phyloP scores from a whole-genome alignment of 2,113 vertebrate genomes.

The Athene noctua region DNA sequence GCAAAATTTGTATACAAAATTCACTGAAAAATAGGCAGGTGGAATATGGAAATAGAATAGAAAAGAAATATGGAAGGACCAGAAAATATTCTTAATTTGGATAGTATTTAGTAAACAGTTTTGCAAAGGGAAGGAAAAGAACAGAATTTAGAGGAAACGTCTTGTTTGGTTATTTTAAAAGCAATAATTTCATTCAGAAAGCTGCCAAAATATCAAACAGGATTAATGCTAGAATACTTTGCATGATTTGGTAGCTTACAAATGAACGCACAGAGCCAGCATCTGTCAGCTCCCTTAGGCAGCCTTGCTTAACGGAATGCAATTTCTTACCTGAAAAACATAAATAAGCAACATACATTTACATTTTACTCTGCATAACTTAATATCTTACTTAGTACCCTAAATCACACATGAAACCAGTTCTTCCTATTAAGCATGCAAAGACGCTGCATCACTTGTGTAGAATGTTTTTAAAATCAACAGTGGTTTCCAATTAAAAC shows the following conservation, averaged over 20 bases:
- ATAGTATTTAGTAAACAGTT: neutral
- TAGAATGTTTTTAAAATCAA: conserved; percentile 52
- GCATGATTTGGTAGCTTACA: conserved; percentile 75
- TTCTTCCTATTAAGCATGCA: conserved; percentile 49
- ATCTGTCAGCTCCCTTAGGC: conserved; percentile 75
- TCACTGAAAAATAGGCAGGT: neutral
- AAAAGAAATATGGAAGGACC: neutral
- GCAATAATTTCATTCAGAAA: neutral
- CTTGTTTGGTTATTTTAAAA: neutral
- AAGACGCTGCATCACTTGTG: conserved; percentile 3
- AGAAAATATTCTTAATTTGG: neutral
- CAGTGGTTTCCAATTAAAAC: conserved; percentile 55
- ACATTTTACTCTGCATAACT: conserved; percentile 65
- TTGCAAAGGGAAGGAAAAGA: neutral
- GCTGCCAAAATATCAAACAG: conserved; percentile 5
- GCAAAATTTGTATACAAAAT: neutral
- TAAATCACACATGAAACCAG: conserved; percentile 50
- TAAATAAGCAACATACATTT: conserved; percentile 72
- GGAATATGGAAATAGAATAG: no score
- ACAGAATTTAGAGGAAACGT: neutral
- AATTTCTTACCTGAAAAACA: conserved; percentile 85
- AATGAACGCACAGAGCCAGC: conserved; percentile 72
- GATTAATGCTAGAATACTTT: conserved; percentile 55
- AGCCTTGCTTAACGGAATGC: conserved; percentile 72
- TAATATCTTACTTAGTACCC: conserved; percentile 62